phyloP scores from a whole-genome alignment of 2,888 invertebrate genomes.

The Sesia apiformis region DNA sequence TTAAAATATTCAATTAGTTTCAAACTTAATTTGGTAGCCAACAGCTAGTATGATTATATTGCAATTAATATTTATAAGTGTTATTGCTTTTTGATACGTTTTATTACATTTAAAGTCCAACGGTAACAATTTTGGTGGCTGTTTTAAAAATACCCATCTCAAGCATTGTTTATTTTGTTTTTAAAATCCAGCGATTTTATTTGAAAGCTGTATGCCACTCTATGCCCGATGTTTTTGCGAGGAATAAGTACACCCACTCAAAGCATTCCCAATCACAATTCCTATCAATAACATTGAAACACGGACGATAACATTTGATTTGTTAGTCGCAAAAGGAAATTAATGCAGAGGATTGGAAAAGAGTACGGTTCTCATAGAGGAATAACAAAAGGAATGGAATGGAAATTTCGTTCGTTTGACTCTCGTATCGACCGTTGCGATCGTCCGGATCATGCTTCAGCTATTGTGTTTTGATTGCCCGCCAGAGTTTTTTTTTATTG shows the following conservation, averaged over 20 bases:
- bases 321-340: slow-evolving; percentile 61
- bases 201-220: neutral
- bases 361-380: slow-evolving; percentile 59
- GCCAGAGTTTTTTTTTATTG: slow-evolving; percentile 32
- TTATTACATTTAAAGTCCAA: no score
- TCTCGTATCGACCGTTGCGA: slow-evolving; percentile 21
- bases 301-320: slow-evolving; percentile 58
- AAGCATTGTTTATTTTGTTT: neutral
- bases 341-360: slow-evolving; percentile 55
- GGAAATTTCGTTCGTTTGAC: slow-evolving; percentile 56
- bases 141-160: neutral
- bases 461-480: slow-evolving; percentile 51
- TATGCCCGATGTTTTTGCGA: neutral
- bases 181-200: neutral
- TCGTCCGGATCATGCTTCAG: slow-evolving; percentile 26
- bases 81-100: no score
- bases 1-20: no score
- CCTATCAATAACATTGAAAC: slow-evolving; percentile 39
- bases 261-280: slow-evolving; percentile 14
- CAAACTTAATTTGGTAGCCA: no score
- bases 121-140: no score
- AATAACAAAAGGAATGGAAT: slow-evolving; percentile 60
- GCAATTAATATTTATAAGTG: no score
- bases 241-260: neutral
- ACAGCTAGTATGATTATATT: no score